phyloP scores from a whole-genome alignment of 1,140 invertebrate species.

The Drosophila ohnishii region DNA sequence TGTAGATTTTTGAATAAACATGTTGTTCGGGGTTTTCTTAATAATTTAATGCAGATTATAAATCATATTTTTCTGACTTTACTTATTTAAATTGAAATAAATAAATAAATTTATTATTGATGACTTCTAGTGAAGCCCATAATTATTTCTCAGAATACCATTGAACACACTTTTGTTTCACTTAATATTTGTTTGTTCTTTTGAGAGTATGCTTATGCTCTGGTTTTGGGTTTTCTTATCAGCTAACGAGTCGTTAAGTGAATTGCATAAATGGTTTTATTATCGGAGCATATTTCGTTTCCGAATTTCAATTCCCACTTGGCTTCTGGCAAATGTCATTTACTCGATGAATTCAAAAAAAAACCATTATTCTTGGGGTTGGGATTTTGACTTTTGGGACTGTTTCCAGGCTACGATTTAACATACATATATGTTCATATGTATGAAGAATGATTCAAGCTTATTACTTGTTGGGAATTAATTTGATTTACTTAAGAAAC shows the following conservation, averaged over 20 bases:
- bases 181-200: neutral
- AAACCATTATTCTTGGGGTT: neutral
- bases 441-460: neutral
- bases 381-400: neutral
- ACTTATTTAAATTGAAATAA: neutral
- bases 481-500: no score
- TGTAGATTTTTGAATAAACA: neutral
- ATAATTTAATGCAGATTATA: neutral
- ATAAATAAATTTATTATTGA: neutral
- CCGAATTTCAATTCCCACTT: conserved; percentile 25
- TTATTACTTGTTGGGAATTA: neutral
- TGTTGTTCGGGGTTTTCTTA: no score
- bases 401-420: neutral
- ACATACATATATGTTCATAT: no score
- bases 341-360: conserved; percentile 3
- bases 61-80: neutral
- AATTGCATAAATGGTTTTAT: conserved; percentile 28
- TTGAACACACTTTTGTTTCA: neutral
- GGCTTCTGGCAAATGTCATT: conserved; percentile 39
- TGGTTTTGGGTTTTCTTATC: conserved; percentile 19
- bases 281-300: conserved; percentile 18
- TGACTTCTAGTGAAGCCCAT: neutral
- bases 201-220: neutral
- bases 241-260: conserved; percentile 19
- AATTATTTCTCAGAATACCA: neutral